Base-by-base conservation (phyloP, 1,140 invertebrate genomes). In the Micrasema longulum region DNA sequence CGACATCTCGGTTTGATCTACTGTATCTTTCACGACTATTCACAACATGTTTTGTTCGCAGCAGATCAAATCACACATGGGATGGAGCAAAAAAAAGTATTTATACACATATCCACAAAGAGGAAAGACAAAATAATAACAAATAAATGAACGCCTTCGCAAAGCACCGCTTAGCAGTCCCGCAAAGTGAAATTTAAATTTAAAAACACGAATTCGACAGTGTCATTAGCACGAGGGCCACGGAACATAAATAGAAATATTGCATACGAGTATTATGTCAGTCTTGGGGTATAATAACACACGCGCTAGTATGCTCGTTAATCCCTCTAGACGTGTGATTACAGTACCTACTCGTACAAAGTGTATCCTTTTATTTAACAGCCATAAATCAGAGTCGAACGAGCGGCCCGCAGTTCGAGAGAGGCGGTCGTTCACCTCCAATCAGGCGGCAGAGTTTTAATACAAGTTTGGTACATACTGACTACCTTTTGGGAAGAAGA, bases 291-390 rank as follows among this genome's bases (percentile, higher is more conserved):
- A 52, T 52, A 22, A 52, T 22, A 18, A 23, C 48, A 52, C 16
- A 23, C 48, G 48, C 43, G 5, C 55, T 26, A 7, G 55, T 53
- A 14, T n/a, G 52, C 52, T 53, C 52, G 55, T 20, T 60, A 60
- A 60, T 60, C 20, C 50, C 55, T 41, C 55, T 41, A 36, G 55
- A 60, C 31, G 31, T 20, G 55, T 60, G 55, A 60, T 60, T 41
- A 60, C 14, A 60, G 55, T 60, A 60, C 55, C 55, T 38, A 60
- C 55, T 14, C 55, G 31, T 41, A 20, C 55, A 60, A 53, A 53
- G 14, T 38, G 31, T 60, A 60, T 60, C 55, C 55, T 60, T 60
- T 60, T 38, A 60, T 60, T 60, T 38, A 60, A 60, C 55, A 60
- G 55, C 55, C 55, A 38, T 60, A 60, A 60, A 60, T 60, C 55